Percentiles rank a stretch among this genome's conserved stretches.
These are phyloP conservation scores for Sebastes goodei DNA, from an alignment of 2,797 vertebrate species.

Conservation along the genomic window DNA sequence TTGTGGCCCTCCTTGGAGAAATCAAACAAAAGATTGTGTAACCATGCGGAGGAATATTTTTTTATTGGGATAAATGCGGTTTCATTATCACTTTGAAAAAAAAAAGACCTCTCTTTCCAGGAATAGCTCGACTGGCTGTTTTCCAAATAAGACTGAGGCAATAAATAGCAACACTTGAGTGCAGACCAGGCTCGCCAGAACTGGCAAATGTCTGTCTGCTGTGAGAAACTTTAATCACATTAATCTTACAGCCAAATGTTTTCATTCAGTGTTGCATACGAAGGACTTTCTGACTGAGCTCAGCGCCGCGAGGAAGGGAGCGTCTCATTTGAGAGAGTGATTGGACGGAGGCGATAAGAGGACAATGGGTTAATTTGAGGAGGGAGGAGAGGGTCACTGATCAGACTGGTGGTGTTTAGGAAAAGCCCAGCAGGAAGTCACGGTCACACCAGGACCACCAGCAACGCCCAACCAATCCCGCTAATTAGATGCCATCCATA, in stretches of 20 bases:
- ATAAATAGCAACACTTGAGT: constrained; percentile 41
- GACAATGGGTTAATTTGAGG: constrained; percentile 72
- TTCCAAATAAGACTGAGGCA: constrained; percentile 42
- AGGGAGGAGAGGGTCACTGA: constrained; percentile 60
- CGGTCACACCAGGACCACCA: constrained; percentile 50
- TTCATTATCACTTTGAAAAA: constrained; percentile 37
- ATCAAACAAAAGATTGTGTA: constrained; percentile 52
- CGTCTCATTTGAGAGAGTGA: constrained; percentile 32
- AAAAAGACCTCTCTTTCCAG: constrained; percentile 32
- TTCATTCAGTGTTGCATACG: background rate
- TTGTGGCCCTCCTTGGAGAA: constrained; percentile 34
- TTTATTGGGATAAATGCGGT: constrained; percentile 33
- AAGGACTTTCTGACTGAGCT: constrained; percentile 17
- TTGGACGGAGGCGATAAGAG: constrained; percentile 37
- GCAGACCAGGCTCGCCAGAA: constrained; percentile 4
- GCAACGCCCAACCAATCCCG: constrained; percentile 52
- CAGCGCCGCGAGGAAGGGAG: background rate
- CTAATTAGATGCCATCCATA: constrained; percentile 68
- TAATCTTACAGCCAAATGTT: constrained; percentile 24
- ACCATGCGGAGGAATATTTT: constrained; percentile 26
- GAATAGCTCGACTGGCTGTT: constrained; percentile 46
- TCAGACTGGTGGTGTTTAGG: constrained; percentile 58
- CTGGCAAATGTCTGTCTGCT: constrained; percentile 19
- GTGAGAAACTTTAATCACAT: constrained; percentile 31
- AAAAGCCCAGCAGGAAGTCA: constrained; percentile 59